A percentile compares a stretch with the other conserved stretches of the same genome.
These are phyloP conservation scores for Monomorium pharaonis DNA, from an alignment of 1,140 invertebrate genomes.

Conservation along the genomic window DNA sequence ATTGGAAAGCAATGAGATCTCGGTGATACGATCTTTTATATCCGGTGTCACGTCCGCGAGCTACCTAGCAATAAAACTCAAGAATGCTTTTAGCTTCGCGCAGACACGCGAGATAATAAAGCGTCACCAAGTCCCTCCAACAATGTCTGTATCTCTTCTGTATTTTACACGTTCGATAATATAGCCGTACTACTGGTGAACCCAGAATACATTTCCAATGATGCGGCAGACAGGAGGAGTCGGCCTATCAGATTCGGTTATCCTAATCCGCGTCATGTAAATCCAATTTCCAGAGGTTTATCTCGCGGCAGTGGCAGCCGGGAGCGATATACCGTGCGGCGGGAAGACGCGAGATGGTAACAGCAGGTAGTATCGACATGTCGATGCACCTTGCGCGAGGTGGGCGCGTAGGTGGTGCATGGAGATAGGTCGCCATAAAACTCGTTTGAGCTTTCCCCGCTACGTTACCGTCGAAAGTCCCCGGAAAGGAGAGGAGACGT, in stretches of 20 bases:
- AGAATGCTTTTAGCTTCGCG: not conserved
- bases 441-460: conserved; percentile 70
- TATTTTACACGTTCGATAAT: conserved; percentile 32
- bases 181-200: not conserved
- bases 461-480: conserved; percentile 63
- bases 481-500: not conserved
- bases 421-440: conserved; percentile 65
- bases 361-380: conserved; percentile 71
- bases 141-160: not conserved
- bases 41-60: not conserved
- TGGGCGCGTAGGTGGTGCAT: conserved; percentile 51
- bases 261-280: conserved; percentile 73
- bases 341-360: conserved; percentile 50
- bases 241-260: conserved; percentile 69
- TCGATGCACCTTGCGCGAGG: conserved; percentile 63
- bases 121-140: not conserved
- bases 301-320: conserved; percentile 63
- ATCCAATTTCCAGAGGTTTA: conserved; percentile 74
- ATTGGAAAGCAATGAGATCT: not conserved
- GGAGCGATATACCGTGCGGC: conserved; percentile 58
- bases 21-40: not conserved
- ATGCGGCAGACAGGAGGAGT: conserved; percentile 45
- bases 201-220: conserved; percentile 54
- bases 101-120: conserved; percentile 17
- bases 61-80: not conserved